A percentile compares a stretch with the other conserved stretches of the same genome.
phyloP scores from a whole-genome alignment of 1,140 invertebrate genomes.

The Formica exsecta region DNA sequence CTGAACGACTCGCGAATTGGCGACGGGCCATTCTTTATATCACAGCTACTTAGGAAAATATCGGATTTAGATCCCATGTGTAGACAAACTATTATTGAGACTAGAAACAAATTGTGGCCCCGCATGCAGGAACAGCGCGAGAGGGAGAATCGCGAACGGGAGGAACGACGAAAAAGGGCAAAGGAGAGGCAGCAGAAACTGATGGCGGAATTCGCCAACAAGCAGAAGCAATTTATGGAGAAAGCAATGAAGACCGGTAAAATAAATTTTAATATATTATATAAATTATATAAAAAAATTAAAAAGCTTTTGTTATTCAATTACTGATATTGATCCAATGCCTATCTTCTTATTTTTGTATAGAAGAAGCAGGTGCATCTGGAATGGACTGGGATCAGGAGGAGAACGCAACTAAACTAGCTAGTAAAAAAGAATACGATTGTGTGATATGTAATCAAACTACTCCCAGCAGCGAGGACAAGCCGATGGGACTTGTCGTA shows the following conservation, averaged over 20 bases:
- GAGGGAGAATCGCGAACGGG: conserved; percentile 91
- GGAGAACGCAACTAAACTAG: conserved; percentile 85
- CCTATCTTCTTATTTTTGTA: conserved; percentile 21
- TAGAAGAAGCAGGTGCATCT: conserved; percentile 85
- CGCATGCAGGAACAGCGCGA: conserved; percentile 91
- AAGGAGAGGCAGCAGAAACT: conserved; percentile 96
- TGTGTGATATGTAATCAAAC: conserved; percentile 98
- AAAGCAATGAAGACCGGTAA: conserved; percentile 91
- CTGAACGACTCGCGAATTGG: conserved; percentile 89
- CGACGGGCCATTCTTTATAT: conserved; percentile 95
- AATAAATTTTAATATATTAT: conserved; percentile 16
- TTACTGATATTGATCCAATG: background rate
- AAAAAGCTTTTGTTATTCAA: background rate
- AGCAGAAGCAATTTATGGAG: conserved; percentile 97
- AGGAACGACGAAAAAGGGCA: conserved; percentile 93
- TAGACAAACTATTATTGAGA: conserved; percentile 89
- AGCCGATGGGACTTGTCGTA: conserved; percentile 96
- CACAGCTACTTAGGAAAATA: conserved; percentile 91
- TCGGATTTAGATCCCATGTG: conserved; percentile 90
- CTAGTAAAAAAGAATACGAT: conserved; percentile 94
- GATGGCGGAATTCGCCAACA: conserved; percentile 96
- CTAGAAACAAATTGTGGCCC: conserved; percentile 92
- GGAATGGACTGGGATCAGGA: conserved; percentile 91
- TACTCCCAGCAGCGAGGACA: conserved; percentile 93
- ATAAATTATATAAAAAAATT: background rate